Percentiles rank a stretch among this genome's conserved stretches.
phyloP scores from a whole-genome alignment of 2,888 invertebrate species.

The Drosophila leonis region DNA sequence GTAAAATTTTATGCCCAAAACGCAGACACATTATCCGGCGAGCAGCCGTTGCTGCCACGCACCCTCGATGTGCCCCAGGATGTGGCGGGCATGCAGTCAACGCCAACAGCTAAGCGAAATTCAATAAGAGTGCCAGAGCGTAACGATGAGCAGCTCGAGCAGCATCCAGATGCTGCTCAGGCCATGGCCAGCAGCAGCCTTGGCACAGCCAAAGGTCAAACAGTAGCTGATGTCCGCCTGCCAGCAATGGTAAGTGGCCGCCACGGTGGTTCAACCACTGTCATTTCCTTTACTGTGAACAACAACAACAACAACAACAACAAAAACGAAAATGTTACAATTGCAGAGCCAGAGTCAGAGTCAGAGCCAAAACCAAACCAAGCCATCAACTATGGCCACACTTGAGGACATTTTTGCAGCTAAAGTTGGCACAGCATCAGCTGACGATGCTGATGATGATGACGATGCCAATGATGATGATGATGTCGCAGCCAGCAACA shows the following conservation, averaged over 20 bases:
- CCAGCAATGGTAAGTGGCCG: conserved; percentile 40
- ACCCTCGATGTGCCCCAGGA: conserved; percentile 64
- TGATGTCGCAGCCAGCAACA: conserved; percentile 28
- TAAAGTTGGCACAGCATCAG: conserved; percentile 44
- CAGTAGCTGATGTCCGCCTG: conserved; percentile 23
- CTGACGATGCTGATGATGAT: conserved; percentile 6
- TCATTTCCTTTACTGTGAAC: conserved; percentile 1
- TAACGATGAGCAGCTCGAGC: conserved; percentile 47
- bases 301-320: not conserved
- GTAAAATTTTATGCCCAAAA: conserved; percentile 67
- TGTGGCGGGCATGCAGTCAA: conserved; percentile 25
- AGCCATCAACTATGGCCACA: conserved; percentile 67
- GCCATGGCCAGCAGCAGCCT: conserved; percentile 13
- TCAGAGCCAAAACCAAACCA: conserved; percentile 28
- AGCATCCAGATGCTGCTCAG: conserved; percentile 23
- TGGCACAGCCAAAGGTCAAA: conserved; percentile 40
- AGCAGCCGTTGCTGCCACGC: conserved; percentile 73
- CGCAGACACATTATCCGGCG: conserved; percentile 69
- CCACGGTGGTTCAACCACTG: conserved; percentile 23
- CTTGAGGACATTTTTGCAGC: conserved; percentile 65
- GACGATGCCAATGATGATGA: conserved; percentile 12
- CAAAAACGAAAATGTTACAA: conserved; percentile 46
- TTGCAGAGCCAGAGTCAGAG: conserved; percentile 45
- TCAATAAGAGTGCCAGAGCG: conserved; percentile 72
- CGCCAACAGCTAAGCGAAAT: conserved; percentile 63